Percentiles rank a stretch among this genome's conserved stretches.
Evolutionary conservation across 2,113 vertebrate genomes (phyloP).

Genomic region (Gnathonemus longibarbis): DNA sequence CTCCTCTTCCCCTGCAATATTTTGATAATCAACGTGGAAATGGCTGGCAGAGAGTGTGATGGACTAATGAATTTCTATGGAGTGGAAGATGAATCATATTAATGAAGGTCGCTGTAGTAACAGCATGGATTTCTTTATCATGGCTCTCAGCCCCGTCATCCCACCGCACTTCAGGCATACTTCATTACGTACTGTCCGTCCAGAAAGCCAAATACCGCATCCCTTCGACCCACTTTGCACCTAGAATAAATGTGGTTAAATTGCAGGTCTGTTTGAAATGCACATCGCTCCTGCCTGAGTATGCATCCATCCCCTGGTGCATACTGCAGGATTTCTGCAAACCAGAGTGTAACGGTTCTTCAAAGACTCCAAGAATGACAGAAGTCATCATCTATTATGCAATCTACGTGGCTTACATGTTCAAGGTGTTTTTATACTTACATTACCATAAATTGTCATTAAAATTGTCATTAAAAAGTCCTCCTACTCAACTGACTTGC

Average conservation of each 20-base stretch:
- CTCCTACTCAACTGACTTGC: background rate
- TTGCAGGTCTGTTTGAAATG: background rate
- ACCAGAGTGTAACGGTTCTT: background rate
- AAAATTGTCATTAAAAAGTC: background rate
- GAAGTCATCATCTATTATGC: background rate
- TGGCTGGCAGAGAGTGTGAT: background rate
- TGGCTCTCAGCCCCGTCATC: background rate
- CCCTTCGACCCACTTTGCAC: background rate
- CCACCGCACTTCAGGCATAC: background rate
- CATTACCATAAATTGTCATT: slow-evolving; percentile 1
- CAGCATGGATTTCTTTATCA: background rate
- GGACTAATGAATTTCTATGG: slow-evolving; percentile 9
- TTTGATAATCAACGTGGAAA: slow-evolving; percentile 9
- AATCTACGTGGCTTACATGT: background rate
- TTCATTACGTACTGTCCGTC: background rate
- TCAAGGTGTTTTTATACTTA: background rate
- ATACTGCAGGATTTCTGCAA: background rate
- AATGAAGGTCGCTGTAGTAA: slow-evolving; percentile 15
- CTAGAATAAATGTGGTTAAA: background rate
- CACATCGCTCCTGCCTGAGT: too few species aligned
- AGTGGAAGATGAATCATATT: slow-evolving; percentile 15
- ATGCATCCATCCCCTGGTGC: background rate
- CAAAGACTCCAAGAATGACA: background rate
- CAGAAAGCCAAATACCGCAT: background rate
- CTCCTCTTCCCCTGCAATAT: background rate